A percentile compares a stretch with the other conserved stretches of the same genome.
phyloP scores from a whole-genome alignment of 2,888 invertebrate species.

The Ametastegia equiseti region DNA sequence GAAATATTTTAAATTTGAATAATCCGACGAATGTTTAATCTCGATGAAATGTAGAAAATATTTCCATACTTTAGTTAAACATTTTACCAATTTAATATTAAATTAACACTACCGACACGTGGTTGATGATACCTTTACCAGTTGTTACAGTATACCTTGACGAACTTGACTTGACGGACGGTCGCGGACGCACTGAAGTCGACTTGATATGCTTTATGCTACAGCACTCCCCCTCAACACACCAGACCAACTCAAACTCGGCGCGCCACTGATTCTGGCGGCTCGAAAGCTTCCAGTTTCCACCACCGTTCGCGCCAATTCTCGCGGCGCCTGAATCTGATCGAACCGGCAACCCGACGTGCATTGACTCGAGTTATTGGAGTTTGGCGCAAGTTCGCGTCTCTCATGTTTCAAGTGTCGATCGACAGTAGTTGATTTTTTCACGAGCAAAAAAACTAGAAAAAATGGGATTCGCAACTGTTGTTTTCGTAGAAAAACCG shows the following conservation, averaged over 20 bases:
- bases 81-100: not conserved
- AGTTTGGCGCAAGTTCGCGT: not conserved
- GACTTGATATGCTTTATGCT: conserved; percentile 19
- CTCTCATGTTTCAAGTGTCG: not conserved
- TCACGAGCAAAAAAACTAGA: not conserved
- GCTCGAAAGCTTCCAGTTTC: not conserved
- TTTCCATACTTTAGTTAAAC: not conserved
- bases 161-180: conserved; percentile 68
- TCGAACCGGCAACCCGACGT: not conserved
- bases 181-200: conserved; percentile 68
- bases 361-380: not conserved
- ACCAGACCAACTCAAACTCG: conserved; percentile 31
- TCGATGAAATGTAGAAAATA: not conserved
- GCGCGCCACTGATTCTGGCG: conserved; percentile 36
- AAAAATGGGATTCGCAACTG: too few relatives aligned
- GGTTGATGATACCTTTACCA: not conserved
- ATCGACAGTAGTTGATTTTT: not conserved
- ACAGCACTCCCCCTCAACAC: conserved; percentile 29
- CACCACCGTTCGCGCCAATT: not conserved
- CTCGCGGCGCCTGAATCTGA: not conserved
- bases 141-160: conserved; percentile 25
- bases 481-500: too few relatives aligned
- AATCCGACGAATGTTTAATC: not conserved
- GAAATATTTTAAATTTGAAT: not conserved
- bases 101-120: not conserved